Evolutionary conservation across 2,113 vertebrate species (phyloP).

Genomic region (Melanotaenia duboulayi): DNA sequence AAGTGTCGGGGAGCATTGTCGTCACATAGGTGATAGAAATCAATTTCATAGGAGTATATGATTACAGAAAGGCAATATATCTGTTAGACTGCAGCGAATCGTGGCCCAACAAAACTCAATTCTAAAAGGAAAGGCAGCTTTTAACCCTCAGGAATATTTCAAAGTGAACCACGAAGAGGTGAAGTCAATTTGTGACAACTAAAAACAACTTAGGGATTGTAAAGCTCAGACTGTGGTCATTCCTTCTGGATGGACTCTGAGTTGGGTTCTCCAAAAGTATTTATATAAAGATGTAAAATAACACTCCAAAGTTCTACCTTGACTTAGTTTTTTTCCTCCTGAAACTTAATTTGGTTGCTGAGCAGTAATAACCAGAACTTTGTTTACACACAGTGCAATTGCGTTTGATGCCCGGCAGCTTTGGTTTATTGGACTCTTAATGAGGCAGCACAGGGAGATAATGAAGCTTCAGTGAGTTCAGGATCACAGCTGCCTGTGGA

Average conservation of each 20-base stretch:
- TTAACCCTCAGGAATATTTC: background rate
- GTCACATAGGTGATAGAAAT: background rate
- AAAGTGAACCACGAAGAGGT: background rate
- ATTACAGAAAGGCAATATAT: background rate
- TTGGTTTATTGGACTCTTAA: conserved; percentile 43
- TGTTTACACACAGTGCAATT: conserved; percentile 22
- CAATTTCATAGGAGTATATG: background rate
- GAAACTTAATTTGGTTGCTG: background rate
- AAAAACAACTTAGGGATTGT: background rate
- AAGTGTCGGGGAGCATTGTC: background rate
- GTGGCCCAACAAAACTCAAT: background rate
- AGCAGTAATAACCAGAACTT: background rate
- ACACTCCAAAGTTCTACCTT: background rate
- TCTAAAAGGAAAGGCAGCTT: background rate
- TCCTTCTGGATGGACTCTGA: background rate
- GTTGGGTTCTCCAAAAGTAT: background rate
- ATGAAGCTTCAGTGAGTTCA: conserved; percentile 20
- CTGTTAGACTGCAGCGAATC: background rate
- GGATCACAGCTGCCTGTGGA: conserved; percentile 38
- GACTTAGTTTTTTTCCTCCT: conserved; percentile 3
- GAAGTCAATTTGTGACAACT: background rate
- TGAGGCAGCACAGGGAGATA: conserved; percentile 26
- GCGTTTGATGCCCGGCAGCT: conserved; percentile 27
- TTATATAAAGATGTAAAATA: background rate
- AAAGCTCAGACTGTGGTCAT: background rate